These are phyloP conservation scores for Orthosia gracilis DNA, from an alignment of 2,888 invertebrate species.

Conservation along the genomic window DNA sequence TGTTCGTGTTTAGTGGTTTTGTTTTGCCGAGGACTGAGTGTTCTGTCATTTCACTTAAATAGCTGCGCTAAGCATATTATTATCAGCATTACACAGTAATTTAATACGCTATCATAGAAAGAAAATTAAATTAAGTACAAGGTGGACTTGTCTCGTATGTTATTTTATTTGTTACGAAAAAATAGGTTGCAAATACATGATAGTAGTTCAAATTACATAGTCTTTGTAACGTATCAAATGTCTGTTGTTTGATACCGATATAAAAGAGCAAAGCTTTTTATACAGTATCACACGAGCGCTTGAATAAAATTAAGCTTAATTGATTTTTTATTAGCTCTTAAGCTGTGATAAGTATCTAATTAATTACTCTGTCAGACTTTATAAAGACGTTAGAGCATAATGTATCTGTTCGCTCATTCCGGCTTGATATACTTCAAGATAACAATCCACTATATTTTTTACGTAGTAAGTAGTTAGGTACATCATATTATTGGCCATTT, in stretches of 20 bases:
- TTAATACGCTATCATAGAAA: conserved; percentile 45
- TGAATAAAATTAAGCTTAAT: conserved; percentile 3
- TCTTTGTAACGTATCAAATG: conserved; percentile 2
- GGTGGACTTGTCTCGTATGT: conserved; percentile 46
- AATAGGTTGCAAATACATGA: conserved; percentile 27
- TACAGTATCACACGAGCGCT: background rate
- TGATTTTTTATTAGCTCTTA: conserved; percentile 26
- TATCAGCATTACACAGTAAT: conserved; percentile 56
- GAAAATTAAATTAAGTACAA: conserved; percentile 58
- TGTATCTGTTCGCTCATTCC: background rate
- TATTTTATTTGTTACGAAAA: conserved; percentile 46
- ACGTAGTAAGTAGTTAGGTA: background rate
- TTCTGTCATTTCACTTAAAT: conserved; percentile 61
- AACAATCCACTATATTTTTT: background rate
- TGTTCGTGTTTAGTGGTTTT: conserved; percentile 12
- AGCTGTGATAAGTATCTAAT: background rate
- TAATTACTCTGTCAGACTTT: conserved; percentile 3
- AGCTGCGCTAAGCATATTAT: conserved; percentile 53
- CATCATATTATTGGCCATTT: conserved; percentile 15
- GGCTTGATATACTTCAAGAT: background rate
- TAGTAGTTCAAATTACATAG: conserved; percentile 25
- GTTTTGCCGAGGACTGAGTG: too few species aligned
- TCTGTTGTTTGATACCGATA: background rate
- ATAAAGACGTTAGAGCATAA: conserved; percentile 26
- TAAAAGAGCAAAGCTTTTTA: background rate